Evolutionary conservation across 2,113 vertebrate genomes (phyloP), one percentile per base, ranked within the genome.

Genomic region (Cryptotis parvus): DNA sequence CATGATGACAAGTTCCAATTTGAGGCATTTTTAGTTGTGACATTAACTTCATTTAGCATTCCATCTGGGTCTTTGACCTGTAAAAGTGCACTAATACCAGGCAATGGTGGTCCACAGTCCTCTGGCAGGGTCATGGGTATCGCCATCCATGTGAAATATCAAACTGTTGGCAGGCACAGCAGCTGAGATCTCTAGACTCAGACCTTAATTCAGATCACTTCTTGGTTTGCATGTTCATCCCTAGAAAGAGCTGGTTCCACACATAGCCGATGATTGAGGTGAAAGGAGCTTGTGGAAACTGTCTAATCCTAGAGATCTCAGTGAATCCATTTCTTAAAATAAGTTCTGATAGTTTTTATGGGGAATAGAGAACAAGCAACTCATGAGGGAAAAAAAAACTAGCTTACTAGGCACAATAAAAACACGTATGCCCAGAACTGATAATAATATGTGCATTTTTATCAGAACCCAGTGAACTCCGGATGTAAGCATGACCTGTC

Each of bases 181-280:
- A 68, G 93, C 84, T 35, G 90, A 86, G 80, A 65, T 93, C 43
- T 73, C 91, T 58, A 58, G 8, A 18, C 20, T 24, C 5, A 58
- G 55, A 58, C 55, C 55, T 58, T 20, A 24, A 58, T 58, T 58
- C 55, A 58, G 55, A 58, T 93, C 90, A 61, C 52, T 43, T 37
- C 92, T 96, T 97, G 93, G 96, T 96, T n/a, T 96, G 92, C 49
- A 61, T 93, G 72, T 93, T 94, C 96, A 3, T 3, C 15, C 77
- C 26, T 18, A 15, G 37, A 82, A 95, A 92, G 95, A 96, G 93
- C 90, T 76, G 49, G 94, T 89, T 96, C 63, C 96, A 90, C 61
- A 82, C 33, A 88, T 84, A 95, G 78, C 80, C 70, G 95, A 92
- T 94, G 95, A 84, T 35, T 87, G 49, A 39, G 84, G 80, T 92